These are phyloP conservation scores for Baryphthengus martii DNA, from an alignment of 2,113 vertebrate genomes.

Conservation along the genomic window DNA sequence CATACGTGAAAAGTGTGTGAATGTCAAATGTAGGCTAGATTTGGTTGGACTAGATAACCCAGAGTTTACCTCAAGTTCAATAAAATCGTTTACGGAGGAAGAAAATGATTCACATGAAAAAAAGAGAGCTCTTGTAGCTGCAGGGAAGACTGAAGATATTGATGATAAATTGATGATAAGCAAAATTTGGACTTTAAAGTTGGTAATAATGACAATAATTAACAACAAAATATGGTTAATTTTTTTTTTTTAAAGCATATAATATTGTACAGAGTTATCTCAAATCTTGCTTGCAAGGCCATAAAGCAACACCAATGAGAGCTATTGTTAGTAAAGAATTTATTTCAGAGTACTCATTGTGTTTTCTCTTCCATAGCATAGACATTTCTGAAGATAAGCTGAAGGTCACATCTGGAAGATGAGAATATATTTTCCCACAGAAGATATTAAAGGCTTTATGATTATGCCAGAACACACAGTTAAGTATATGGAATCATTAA, in stretches of 20 bases:
- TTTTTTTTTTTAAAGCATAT: too few relatives aligned
- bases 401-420: conserved; percentile 49
- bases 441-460: conserved; percentile 56
- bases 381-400: conserved; percentile 29
- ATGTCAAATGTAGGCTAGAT: neutral
- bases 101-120: neutral
- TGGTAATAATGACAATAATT: neutral
- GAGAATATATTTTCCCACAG: conserved; percentile 45
- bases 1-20: neutral
- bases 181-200: neutral
- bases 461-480: conserved; percentile 44
- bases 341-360: neutral
- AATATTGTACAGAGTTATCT: neutral
- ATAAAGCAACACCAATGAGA: neutral
- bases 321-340: neutral
- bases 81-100: neutral
- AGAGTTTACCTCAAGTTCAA: neutral
- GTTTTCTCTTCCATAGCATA: neutral
- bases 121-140: neutral
- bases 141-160: neutral
- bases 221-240: neutral
- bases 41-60: neutral
- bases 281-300: neutral
- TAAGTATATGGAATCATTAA: conserved; percentile 51
- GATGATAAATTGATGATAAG: neutral